A percentile compares a stretch with the other conserved stretches of the same genome.
phyloP scores from a whole-genome alignment of 2,888 invertebrate species.

The Cepaea hortensis region DNA sequence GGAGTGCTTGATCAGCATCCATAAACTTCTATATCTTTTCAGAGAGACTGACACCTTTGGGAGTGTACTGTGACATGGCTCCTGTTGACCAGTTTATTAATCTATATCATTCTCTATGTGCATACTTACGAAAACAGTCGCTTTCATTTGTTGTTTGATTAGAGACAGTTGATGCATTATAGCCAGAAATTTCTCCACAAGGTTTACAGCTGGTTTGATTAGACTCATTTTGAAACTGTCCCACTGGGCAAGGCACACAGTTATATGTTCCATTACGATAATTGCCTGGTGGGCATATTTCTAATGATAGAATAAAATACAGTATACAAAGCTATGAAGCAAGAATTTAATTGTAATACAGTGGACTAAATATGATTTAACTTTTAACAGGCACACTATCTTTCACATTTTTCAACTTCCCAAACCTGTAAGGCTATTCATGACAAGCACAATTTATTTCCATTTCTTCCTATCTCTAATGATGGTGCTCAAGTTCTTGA shows the following conservation, averaged over 20 bases:
- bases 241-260: slow-evolving; percentile 19
- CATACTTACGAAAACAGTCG: slow-evolving; percentile 34
- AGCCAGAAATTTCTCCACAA: slow-evolving; percentile 12
- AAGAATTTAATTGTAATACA: not conserved
- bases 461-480: too few relatives aligned
- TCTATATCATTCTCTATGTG: not conserved
- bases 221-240: slow-evolving; percentile 23
- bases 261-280: not conserved
- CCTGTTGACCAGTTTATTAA: not conserved
- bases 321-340: not conserved
- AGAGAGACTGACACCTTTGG: too few relatives aligned
- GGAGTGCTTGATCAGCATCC: too few relatives aligned
- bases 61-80: not conserved
- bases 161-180: not conserved
- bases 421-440: too few relatives aligned
- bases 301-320: not conserved
- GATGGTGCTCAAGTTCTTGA: too few relatives aligned
- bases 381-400: not conserved
- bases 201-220: slow-evolving; percentile 16
- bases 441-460: too few relatives aligned
- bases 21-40: too few relatives aligned
- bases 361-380: not conserved
- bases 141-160: not conserved
- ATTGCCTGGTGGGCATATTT: slow-evolving; percentile 1
- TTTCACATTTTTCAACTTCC: too few relatives aligned